Evolutionary conservation across 2,888 invertebrate genomes (phyloP).

Genomic region (Pinctada fucata): DNA sequence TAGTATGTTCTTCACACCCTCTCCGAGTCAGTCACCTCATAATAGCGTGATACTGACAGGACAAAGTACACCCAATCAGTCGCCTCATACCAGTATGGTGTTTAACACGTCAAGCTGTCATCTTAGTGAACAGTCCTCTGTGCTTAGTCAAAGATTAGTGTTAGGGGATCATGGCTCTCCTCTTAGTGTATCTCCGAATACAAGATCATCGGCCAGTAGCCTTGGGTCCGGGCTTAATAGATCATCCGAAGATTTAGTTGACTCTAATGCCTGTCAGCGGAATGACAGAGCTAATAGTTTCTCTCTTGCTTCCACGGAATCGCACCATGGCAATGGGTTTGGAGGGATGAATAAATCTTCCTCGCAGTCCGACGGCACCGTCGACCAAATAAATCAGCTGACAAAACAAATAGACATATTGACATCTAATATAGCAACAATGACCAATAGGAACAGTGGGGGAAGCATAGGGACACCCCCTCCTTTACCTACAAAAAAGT

Average conservation of each 20-base stretch:
- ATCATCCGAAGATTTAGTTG: slow-evolving; percentile 79
- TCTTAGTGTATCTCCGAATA: slow-evolving; percentile 57
- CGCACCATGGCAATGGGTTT: slow-evolving; percentile 42
- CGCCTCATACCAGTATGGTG: slow-evolving; percentile 53
- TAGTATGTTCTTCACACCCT: slow-evolving; percentile 46
- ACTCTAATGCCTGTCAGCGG: slow-evolving; percentile 35
- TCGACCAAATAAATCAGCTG: slow-evolving; percentile 67
- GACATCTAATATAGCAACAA: slow-evolving; percentile 66
- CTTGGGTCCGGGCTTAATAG: slow-evolving; percentile 92
- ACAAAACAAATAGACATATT: slow-evolving; percentile 66
- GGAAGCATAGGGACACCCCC: slow-evolving; percentile 77
- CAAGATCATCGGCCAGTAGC: slow-evolving; percentile 83
- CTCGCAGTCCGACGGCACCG: slow-evolving; percentile 59
- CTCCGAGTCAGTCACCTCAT: slow-evolving; percentile 49
- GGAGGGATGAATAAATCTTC: slow-evolving; percentile 44
- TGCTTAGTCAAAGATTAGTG: slow-evolving; percentile 30
- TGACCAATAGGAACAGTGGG: slow-evolving; percentile 41
- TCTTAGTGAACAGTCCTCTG: slow-evolving; percentile 38
- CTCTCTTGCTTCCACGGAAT: slow-evolving; percentile 57
- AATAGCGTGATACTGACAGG: slow-evolving; percentile 39
- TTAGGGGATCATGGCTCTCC: slow-evolving; percentile 41
- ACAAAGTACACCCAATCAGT: slow-evolving; percentile 37
- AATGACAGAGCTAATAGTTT: slow-evolving; percentile 47
- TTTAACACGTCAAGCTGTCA: slow-evolving; percentile 22
- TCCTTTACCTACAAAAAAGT: slow-evolving; percentile 81